These are phyloP conservation scores for Odontomyia ornata DNA, from an alignment of 2,888 invertebrate species.

Conservation along the genomic window DNA sequence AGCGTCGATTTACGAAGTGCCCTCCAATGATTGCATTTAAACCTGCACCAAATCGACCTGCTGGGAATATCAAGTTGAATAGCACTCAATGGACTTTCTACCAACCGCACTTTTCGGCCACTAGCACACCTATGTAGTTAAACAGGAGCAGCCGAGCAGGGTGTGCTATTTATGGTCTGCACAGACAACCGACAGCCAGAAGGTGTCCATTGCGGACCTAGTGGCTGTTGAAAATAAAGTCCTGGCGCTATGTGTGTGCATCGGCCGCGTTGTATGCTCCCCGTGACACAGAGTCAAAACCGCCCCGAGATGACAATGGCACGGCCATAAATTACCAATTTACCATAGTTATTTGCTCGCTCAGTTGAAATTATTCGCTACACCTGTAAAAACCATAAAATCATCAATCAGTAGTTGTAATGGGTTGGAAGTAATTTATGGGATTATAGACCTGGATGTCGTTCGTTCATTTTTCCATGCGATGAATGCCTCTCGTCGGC, in stretches of 20 bases:
- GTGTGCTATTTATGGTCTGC: conserved; percentile 37
- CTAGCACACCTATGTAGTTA: conserved; percentile 10
- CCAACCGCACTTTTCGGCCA: conserved; percentile 2
- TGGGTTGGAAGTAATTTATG: conserved; percentile 55
- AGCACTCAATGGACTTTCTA: conserved; percentile 1
- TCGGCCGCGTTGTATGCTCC: conserved; percentile 14
- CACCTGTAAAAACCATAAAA: conserved; percentile 53
- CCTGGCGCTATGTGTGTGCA: background rate
- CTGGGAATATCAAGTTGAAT: conserved; percentile 36
- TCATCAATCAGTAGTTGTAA: conserved; percentile 55
- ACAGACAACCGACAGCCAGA: conserved; percentile 22
- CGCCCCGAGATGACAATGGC: conserved; percentile 49
- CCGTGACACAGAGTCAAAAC: conserved; percentile 34
- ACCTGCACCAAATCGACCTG: conserved; percentile 41
- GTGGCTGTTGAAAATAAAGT: conserved; percentile 28
- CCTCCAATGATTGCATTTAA: conserved; percentile 43
- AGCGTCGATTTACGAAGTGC: conserved; percentile 36
- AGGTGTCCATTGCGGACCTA: conserved; percentile 22
- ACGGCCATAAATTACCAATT: conserved; percentile 51
- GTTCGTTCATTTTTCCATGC: conserved; percentile 45
- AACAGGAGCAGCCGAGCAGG: background rate
- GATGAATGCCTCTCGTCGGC: conserved; percentile 25
- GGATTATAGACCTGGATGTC: conserved; percentile 50
- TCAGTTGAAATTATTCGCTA: conserved; percentile 51
- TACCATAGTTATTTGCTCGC: conserved; percentile 50